Evolutionary conservation across 2,888 invertebrate genomes (phyloP).

Genomic region (Acleris literana): DNA sequence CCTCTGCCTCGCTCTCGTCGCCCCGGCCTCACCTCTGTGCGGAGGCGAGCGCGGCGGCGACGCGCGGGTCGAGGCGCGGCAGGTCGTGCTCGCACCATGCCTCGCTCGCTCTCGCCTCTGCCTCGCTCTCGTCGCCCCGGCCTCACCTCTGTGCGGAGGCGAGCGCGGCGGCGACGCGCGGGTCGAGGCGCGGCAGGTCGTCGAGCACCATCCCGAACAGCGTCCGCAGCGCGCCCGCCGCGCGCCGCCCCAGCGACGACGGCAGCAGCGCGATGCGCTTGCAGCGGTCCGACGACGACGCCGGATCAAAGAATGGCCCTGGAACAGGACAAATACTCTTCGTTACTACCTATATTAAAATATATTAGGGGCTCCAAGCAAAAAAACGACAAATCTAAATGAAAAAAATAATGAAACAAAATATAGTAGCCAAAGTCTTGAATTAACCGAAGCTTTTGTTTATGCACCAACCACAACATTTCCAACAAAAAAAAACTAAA

Average conservation of each 20-base stretch:
- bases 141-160: not conserved
- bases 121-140: no score
- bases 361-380: not conserved
- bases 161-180: not conserved
- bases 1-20: no score
- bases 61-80: not conserved
- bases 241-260: conserved; percentile 3
- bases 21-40: no score
- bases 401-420: no score
- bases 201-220: conserved; percentile 35
- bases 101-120: not conserved
- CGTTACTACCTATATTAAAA: not conserved
- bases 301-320: conserved; percentile 22
- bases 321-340: not conserved
- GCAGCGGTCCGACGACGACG: conserved; percentile 1
- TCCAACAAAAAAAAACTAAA: no score
- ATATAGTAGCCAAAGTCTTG: no score
- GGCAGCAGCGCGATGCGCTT: conserved; percentile 21
- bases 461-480: no score
- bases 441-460: no score
- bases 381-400: no score
- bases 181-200: conserved; percentile 8
- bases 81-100: not conserved
- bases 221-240: conserved; percentile 15
- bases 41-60: no score